Base-by-base conservation (phyloP, 2,113 vertebrate genomes). In the Ivindomyrus marchei region DNA sequence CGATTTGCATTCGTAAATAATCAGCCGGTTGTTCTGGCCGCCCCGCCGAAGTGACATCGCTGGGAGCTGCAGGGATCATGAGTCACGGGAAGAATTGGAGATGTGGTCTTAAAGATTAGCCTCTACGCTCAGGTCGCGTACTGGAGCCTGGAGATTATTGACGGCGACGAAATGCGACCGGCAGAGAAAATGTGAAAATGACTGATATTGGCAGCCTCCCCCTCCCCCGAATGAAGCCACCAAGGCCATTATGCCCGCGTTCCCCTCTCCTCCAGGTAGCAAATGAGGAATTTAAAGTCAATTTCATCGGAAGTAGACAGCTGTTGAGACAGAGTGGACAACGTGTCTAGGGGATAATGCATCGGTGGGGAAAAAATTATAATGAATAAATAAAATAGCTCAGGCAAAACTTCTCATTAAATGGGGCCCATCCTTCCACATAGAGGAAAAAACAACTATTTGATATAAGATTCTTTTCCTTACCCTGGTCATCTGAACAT, bases 1-100 rank as follows among this genome's bases (percentile, higher is more conserved):
- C 89, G 56, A 93, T 93, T 92, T 91, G 90, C 74, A 89, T 90
- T 89, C 53, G 89, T 74, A 89, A 83, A 84, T 66, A 52, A 92
- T 94, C 90, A 56, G 89, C 92, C 85, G 89, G 85, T n/a, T 89
- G 85, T 92, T 90, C 90, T 58, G 24, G 89, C 86, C 74, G 90
- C 56, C 83, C 21, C 88, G 77, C 83, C 49, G 91, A 53, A 91
- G 90, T 9, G 91, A 90, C 88, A 70, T 58, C 8, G 85, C 89
- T 83, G 66, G 89, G 87, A 89, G 19, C 87, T 15, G 6, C 24
- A 88, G 74, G 91, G 52, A 88, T 85, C 89, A 77, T 66, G 87
- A 91, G 92, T 90, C 87, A 86, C 88, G 87, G 19, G 58, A 66
- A 89, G 88, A 89, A 89, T n/a, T 88, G 52, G 92, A 90, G 90